Conservation (phyloP, 2,797 vertebrate species). For the Pogoniulus pusillus region DNA sequence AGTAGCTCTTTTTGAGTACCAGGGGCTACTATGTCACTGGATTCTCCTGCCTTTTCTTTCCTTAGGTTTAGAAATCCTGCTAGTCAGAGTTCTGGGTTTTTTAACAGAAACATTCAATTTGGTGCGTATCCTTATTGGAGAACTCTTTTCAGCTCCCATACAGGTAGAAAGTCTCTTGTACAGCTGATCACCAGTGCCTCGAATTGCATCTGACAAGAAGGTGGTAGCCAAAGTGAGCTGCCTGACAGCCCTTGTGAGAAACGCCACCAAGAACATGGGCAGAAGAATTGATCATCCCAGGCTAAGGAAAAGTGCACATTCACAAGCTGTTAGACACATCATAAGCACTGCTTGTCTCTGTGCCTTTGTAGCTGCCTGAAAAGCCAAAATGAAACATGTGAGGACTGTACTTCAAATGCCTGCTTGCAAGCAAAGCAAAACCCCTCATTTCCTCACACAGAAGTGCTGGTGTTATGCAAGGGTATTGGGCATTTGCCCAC, state of each 20-base stretch:
- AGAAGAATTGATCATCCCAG: neutral
- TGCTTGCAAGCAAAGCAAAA: neutral
- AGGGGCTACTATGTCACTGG: fast-evolving
- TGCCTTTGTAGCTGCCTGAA: neutral
- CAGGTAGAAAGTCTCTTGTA: too few species aligned
- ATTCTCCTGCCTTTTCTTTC: neutral
- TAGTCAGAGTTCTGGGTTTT: too few species aligned
- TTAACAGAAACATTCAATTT: too few species aligned
- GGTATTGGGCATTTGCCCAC: neutral
- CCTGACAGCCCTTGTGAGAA: neutral
- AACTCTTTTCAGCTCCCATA: too few species aligned
- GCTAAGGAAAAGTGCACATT: neutral
- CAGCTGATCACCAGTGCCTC: too few species aligned
- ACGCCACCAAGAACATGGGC: neutral
- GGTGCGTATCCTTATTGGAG: too few species aligned
- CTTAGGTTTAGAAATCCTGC: neutral
- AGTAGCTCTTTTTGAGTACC: neutral
- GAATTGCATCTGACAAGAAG: neutral
- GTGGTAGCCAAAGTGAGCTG: neutral
- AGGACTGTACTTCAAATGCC: neutral
- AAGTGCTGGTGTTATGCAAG: neutral
- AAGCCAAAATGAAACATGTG: fast-evolving
- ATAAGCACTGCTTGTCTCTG: neutral
- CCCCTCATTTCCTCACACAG: neutral
- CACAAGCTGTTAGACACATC: neutral